A percentile compares a stretch with the other conserved stretches of the same genome.
Conservation (phyloP, 2,888 invertebrate genomes). For the Tinea trinotella region DNA sequence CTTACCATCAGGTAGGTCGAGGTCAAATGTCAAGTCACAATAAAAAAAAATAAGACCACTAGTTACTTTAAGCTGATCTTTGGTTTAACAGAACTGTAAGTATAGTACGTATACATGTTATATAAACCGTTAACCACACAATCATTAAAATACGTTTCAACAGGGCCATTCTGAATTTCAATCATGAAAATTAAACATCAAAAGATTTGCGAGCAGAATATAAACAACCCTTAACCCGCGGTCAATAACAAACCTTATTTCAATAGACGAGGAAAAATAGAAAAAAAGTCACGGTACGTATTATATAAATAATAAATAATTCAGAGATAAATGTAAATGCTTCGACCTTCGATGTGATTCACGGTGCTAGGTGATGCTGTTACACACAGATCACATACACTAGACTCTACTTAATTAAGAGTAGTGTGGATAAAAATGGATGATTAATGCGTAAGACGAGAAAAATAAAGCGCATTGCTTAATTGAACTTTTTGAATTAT, state of each 20-base stretch:
- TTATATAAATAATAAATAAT: conserved; percentile 21
- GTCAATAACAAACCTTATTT: conserved; percentile 10
- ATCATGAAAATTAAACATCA: conserved; percentile 5
- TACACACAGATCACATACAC: too few relatives aligned
- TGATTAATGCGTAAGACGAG: too few relatives aligned
- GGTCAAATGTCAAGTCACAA: too few relatives aligned
- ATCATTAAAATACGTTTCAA: background rate
- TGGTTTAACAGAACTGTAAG: too few relatives aligned
- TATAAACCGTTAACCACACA: background rate
- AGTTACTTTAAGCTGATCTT: too few relatives aligned
- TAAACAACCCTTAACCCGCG: conserved; percentile 19
- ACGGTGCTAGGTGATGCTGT: conserved; percentile 42
- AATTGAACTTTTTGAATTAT: too few relatives aligned
- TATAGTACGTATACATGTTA: too few relatives aligned
- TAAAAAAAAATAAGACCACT: too few relatives aligned
- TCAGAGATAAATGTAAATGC: conserved; percentile 41
- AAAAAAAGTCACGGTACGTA: conserved; percentile 21
- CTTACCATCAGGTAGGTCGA: too few relatives aligned
- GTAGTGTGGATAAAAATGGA: too few relatives aligned
- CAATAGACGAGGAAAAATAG: conserved; percentile 15
- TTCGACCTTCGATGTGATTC: conserved; percentile 36
- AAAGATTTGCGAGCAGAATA: conserved; percentile 19
- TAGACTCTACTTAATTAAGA: too few relatives aligned
- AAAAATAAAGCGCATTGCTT: too few relatives aligned
- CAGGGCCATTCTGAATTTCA: background rate